Evolutionary conservation across 2,888 invertebrate species (phyloP).

Genomic region (Agriopis marginaria): DNA sequence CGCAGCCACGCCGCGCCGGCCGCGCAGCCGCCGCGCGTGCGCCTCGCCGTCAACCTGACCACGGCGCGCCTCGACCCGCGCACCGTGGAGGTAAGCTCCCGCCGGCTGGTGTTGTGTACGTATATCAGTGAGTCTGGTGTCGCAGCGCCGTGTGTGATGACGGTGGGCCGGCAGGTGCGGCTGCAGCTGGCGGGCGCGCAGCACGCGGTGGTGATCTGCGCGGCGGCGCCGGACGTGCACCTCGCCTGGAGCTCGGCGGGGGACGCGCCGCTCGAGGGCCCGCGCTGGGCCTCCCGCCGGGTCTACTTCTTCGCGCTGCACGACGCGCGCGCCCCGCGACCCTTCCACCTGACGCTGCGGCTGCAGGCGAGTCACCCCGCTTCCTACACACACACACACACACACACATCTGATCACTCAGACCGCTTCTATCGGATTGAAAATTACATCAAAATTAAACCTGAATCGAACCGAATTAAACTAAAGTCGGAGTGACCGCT

Average conservation of each 20-base stretch:
- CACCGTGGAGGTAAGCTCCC: neutral
- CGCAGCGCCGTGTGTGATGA: no score
- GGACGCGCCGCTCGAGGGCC: constrained; percentile 62
- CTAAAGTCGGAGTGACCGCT: no score
- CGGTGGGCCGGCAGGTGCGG: constrained; percentile 45
- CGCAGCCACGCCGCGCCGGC: constrained; percentile 86
- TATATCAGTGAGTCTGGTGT: no score
- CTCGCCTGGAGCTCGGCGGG: constrained; percentile 31
- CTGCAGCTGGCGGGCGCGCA: constrained; percentile 47
- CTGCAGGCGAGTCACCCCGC: constrained; percentile 25
- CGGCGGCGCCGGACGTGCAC: constrained; percentile 20
- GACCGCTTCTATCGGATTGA: no score
- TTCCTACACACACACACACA: no score
- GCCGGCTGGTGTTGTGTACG: no score
- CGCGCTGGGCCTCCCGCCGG: constrained; percentile 79
- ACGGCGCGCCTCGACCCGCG: constrained; percentile 29
- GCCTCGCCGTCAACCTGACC: constrained; percentile 34
- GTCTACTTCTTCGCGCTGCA: constrained; percentile 66
- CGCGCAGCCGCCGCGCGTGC: constrained; percentile 23
- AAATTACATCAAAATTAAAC: no score
- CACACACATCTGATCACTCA: no score
- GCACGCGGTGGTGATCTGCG: constrained; percentile 74
- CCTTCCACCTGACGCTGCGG: constrained; percentile 34
- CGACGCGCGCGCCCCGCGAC: constrained; percentile 48
- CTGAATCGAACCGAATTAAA: no score